phyloP scores from a whole-genome alignment of 2,113 vertebrate genomes.

The Microcebus jonahi region DNA sequence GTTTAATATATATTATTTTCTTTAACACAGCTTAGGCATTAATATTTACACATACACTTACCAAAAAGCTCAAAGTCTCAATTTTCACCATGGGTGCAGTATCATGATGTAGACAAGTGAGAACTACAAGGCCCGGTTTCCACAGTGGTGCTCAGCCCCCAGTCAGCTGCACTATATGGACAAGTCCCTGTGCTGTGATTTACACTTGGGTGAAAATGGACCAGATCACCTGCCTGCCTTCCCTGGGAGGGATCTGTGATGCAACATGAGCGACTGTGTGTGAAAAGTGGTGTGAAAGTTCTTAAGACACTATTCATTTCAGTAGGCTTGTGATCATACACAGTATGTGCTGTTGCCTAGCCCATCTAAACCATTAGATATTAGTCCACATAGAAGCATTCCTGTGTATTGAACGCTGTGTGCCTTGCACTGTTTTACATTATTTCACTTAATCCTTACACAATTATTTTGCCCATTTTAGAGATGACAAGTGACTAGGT shows the following conservation, averaged over 20 bases:
- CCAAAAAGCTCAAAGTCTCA: background rate
- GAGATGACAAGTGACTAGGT: background rate
- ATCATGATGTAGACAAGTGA: no score
- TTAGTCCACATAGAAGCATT: fast-evolving
- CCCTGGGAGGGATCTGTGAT: background rate
- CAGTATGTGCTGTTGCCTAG: fast-evolving
- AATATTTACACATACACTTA: background rate
- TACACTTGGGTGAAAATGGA: background rate
- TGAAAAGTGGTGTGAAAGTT: background rate
- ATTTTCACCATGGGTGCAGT: no score
- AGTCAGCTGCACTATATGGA: fast-evolving
- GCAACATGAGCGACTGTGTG: background rate
- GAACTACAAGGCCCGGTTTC: background rate
- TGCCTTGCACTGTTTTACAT: background rate
- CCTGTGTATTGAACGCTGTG: fast-evolving
- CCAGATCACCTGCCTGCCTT: background rate
- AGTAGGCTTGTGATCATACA: background rate
- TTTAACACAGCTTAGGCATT: background rate
- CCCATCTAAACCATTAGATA: no score
- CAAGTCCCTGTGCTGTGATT: background rate
- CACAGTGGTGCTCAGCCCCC: background rate
- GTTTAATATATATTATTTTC: background rate
- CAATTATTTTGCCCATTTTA: background rate
- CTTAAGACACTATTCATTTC: background rate
- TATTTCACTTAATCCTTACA: background rate